Percentiles rank a stretch among this genome's conserved stretches.
phyloP scores from a whole-genome alignment of 2,888 invertebrate genomes.

The Keiferia lycopersicella region DNA sequence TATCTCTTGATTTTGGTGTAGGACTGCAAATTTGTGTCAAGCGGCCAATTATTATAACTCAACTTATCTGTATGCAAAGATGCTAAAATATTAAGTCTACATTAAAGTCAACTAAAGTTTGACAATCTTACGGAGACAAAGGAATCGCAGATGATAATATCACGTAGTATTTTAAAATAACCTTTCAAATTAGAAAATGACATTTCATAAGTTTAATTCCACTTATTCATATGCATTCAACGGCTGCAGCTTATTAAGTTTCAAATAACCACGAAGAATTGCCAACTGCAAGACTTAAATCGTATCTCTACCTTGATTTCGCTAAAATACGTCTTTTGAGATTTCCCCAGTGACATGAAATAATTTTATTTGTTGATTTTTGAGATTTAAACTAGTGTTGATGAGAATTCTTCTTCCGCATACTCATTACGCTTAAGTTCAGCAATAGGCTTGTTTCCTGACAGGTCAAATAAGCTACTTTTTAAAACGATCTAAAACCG shows the following conservation, averaged over 20 bases:
- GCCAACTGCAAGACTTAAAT: neutral
- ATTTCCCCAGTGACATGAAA: too few species aligned
- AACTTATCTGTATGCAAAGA: neutral
- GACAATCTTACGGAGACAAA: neutral
- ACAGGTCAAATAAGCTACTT: too few species aligned
- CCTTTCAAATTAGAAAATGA: slow-evolving; percentile 3
- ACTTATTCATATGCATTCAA: slow-evolving; percentile 49
- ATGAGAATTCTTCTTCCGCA: too few species aligned
- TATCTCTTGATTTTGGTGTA: too few species aligned
- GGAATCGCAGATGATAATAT: neutral
- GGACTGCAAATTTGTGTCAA: too few species aligned
- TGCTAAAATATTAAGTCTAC: neutral
- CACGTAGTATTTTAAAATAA: neutral
- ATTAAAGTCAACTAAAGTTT: neutral
- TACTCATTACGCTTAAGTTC: too few species aligned
- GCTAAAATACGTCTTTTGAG: too few species aligned
- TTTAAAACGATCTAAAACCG: too few species aligned
- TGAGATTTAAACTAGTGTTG: too few species aligned
- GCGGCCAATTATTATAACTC: too few species aligned
- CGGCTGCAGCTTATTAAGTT: slow-evolving; percentile 45
- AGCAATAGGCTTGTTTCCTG: too few species aligned
- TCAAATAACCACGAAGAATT: slow-evolving; percentile 35
- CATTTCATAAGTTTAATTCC: slow-evolving; percentile 29
- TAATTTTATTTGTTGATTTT: too few species aligned
- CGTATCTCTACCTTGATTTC: neutral